These are phyloP conservation scores for Panurus biarmicus DNA, from an alignment of 2,113 vertebrate genomes.

Conservation along the genomic window DNA sequence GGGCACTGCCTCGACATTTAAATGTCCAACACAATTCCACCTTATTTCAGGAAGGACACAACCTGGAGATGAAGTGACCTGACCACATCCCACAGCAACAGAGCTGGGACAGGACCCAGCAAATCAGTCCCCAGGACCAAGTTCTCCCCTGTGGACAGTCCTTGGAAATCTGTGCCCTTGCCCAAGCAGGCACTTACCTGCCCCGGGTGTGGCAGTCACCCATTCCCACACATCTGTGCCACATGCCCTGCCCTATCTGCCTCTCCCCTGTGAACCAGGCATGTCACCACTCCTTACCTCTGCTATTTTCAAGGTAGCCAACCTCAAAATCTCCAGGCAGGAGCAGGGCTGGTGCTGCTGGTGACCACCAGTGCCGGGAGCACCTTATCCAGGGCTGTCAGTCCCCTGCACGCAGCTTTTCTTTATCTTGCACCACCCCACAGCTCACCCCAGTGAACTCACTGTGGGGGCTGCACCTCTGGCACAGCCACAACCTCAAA, in stretches of 20 bases:
- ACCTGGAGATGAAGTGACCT: background rate
- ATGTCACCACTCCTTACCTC: background rate
- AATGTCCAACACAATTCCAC: accelerated
- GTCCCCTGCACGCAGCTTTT: accelerated
- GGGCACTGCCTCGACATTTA: background rate
- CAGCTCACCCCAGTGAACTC: background rate
- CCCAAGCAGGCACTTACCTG: background rate
- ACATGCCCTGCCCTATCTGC: accelerated
- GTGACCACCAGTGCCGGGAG: background rate
- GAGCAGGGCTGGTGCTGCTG: background rate
- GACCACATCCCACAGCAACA: background rate
- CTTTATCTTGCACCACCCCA: background rate
- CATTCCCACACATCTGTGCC: background rate
- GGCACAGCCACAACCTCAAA: background rate
- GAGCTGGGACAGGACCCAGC: background rate
- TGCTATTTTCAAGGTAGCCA: background rate
- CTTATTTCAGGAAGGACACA: background rate
- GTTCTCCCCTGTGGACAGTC: background rate
- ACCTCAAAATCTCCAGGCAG: background rate
- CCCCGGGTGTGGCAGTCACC: background rate
- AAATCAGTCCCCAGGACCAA: background rate
- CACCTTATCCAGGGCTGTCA: background rate
- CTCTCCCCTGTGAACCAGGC: background rate
- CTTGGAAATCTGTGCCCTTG: background rate
- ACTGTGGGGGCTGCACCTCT: accelerated